These are phyloP conservation scores for Lepidurus apus DNA, from an alignment of 1,140 invertebrate species.

Conservation along the genomic window DNA sequence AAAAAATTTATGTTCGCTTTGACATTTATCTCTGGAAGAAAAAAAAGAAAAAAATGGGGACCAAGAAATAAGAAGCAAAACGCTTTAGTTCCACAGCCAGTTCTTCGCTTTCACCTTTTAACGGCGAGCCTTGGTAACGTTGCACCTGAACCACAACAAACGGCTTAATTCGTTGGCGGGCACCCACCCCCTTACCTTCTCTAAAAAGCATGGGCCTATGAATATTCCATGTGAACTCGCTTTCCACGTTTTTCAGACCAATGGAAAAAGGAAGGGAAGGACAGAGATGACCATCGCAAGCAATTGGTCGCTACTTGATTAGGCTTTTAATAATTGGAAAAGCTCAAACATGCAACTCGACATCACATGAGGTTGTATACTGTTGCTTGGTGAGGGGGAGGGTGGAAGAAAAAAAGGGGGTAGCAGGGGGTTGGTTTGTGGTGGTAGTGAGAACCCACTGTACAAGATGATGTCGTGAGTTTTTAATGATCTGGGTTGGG, in stretches of 20 bases:
- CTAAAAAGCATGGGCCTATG: background rate
- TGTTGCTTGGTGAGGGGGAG: background rate
- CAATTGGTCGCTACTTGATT: background rate
- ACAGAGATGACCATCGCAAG: background rate
- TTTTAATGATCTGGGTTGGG: conserved; percentile 10
- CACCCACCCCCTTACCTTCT: background rate
- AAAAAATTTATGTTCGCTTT: background rate
- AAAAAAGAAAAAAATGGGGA: background rate
- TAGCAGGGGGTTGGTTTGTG: background rate
- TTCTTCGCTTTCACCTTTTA: background rate
- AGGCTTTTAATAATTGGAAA: background rate
- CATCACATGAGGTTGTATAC: background rate
- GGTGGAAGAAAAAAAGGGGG: background rate
- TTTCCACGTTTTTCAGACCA: background rate
- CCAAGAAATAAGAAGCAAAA: no score
- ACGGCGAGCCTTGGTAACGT: background rate
- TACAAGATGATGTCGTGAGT: background rate
- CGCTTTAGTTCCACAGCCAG: no score
- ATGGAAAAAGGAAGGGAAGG: background rate
- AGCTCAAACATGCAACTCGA: conserved; percentile 5
- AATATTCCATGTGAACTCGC: background rate
- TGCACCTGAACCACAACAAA: background rate
- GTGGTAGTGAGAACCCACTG: background rate
- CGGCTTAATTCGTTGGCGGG: background rate
- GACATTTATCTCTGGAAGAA: background rate